Conservation (phyloP, 2,888 invertebrate genomes). For the Tenodera sinensis region DNA sequence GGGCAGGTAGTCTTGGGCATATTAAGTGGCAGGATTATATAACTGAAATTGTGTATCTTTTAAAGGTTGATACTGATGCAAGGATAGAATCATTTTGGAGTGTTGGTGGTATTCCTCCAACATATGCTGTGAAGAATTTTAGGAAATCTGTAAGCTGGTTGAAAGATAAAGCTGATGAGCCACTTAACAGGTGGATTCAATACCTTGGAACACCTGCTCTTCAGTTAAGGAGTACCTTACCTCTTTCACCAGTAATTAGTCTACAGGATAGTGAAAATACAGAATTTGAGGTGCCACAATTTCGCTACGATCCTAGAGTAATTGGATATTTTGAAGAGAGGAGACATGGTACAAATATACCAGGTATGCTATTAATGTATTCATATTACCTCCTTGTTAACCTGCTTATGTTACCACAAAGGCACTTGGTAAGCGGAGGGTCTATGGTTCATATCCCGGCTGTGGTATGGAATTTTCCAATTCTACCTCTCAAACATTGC, state of each 20-base stretch:
- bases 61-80: slow-evolving; percentile 70
- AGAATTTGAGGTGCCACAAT: slow-evolving; percentile 56
- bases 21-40: too few relatives aligned
- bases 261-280: slow-evolving; percentile 56
- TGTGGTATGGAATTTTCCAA: too few relatives aligned
- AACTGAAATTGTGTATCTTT: slow-evolving; percentile 33
- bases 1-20: too few relatives aligned
- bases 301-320: slow-evolving; percentile 57
- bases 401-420: too few relatives aligned
- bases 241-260: slow-evolving; percentile 59
- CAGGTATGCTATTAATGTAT: slow-evolving; percentile 51
- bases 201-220: slow-evolving; percentile 67
- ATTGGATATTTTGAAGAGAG: slow-evolving; percentile 56
- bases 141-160: background rate
- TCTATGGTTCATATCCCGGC: too few relatives aligned
- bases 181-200: slow-evolving; percentile 63
- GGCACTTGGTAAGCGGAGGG: too few relatives aligned
- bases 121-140: slow-evolving; percentile 42
- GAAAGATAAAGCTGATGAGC: slow-evolving; percentile 45
- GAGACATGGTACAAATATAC: slow-evolving; percentile 68
- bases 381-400: too few relatives aligned
- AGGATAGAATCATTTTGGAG: slow-evolving; percentile 85
- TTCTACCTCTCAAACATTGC: too few relatives aligned
- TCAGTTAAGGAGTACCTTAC: slow-evolving; percentile 64
- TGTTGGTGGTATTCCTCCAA: slow-evolving; percentile 66